Conservation (phyloP, 2,113 vertebrate species). For the Clarias batrachus region DNA sequence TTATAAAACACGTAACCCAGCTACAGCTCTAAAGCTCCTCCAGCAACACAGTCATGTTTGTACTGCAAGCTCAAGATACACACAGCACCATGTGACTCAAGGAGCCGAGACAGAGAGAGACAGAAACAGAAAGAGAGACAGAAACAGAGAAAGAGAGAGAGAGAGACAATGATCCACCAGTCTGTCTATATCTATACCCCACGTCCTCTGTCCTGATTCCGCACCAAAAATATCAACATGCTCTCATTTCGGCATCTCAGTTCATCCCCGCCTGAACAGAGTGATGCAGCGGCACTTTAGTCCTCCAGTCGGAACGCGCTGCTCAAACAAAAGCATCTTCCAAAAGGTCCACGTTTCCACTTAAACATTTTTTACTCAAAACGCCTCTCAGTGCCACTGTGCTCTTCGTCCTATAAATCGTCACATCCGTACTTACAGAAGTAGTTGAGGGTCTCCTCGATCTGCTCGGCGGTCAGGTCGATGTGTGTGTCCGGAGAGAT, state of each 20-base stretch:
- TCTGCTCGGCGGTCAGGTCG: slow-evolving; percentile 94
- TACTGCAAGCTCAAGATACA: neutral
- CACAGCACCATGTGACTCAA: neutral
- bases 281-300: neutral
- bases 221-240: neutral
- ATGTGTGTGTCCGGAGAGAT: slow-evolving; percentile 84
- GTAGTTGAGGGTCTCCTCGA: slow-evolving; percentile 97
- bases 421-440: slow-evolving; percentile 82
- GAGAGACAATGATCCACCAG: neutral
- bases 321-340: neutral
- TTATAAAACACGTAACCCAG: neutral
- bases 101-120: neutral
- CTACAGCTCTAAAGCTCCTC: slow-evolving; percentile 5
- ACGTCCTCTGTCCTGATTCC: neutral
- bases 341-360: too few relatives aligned
- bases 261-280: neutral
- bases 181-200: neutral
- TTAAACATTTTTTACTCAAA: too few relatives aligned
- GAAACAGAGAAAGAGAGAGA: neutral
- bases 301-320: neutral
- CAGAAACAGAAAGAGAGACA: neutral
- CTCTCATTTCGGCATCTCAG: neutral
- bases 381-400: too few relatives aligned
- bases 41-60: neutral
- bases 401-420: too few relatives aligned